phyloP scores from a whole-genome alignment of 37 sponge, comb jelly and placozoan species.

The Halichondria panicea region DNA sequence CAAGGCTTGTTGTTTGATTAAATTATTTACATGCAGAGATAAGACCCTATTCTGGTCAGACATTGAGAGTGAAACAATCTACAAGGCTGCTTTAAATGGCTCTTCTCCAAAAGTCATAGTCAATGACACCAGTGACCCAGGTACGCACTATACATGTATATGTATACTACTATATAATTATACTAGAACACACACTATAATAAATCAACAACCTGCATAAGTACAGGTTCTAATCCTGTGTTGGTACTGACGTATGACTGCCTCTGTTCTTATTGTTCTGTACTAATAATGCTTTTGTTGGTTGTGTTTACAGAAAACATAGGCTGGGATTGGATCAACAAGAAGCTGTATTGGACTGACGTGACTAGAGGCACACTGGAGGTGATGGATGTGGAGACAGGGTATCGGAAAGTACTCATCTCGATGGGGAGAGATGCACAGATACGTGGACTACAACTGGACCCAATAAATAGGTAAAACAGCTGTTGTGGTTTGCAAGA shows the following conservation, averaged over 20 bases:
- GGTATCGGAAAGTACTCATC: constrained; percentile 14
- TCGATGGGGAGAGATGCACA: neutral
- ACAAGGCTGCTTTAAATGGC: neutral
- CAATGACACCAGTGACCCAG: no score
- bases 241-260: neutral
- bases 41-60: constrained; percentile 4
- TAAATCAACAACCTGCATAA: no score
- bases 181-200: no score
- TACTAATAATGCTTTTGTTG: neutral
- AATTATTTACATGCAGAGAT: constrained; percentile 2
- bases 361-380: constrained; percentile 2
- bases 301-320: constrained; percentile 45
- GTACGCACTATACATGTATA: no score
- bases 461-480: neutral
- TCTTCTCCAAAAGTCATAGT: neutral
- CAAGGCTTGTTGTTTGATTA: neutral
- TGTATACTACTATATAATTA: constrained; percentile 1
- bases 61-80: neutral
- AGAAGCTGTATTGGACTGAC: constrained; percentile 76
- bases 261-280: neutral
- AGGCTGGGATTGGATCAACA: constrained; percentile 71
- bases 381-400: constrained; percentile 9
- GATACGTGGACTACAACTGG: neutral
- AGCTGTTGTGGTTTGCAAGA: no score
- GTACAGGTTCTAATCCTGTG: no score